A percentile compares a stretch with the other conserved stretches of the same genome.
Conservation (phyloP, 2,797 vertebrate genomes). For the Coreius guichenoti region DNA sequence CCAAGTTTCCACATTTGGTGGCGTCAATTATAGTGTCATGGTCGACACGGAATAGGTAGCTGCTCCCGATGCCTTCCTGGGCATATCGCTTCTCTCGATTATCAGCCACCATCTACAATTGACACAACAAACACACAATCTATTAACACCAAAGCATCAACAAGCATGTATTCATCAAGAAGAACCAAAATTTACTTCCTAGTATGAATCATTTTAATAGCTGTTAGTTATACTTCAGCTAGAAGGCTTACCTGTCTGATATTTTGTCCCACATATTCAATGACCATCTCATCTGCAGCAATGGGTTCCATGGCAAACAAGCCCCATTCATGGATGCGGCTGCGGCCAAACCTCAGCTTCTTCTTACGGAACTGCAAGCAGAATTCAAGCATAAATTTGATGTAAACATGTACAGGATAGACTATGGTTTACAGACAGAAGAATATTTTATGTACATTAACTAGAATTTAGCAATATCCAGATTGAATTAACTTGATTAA, state of each 20-base stretch:
- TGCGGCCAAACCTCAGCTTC: constrained; percentile 90
- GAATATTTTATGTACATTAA: background rate
- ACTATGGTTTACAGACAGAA: background rate
- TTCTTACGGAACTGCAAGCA: constrained; percentile 89
- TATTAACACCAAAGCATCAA: background rate
- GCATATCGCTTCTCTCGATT: constrained; percentile 93
- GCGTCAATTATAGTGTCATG: constrained; percentile 96
- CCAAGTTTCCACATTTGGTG: constrained; percentile 92
- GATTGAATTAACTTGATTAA: background rate
- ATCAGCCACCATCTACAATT: constrained; percentile 89
- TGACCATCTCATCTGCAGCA: constrained; percentile 95
- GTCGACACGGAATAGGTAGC: constrained; percentile 93
- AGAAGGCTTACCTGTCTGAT: constrained; percentile 85
- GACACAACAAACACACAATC: background rate
- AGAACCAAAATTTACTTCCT: background rate
- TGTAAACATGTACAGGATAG: background rate
- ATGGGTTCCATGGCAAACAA: constrained; percentile 95
- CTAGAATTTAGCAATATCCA: background rate
- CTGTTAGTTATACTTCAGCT: background rate
- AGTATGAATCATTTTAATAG: background rate
- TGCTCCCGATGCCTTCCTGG: constrained; percentile 93
- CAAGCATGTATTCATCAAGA: background rate
- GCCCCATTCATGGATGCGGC: constrained; percentile 93
- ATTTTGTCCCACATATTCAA: constrained; percentile 94
- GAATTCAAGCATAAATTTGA: background rate